Evolutionary conservation across 2,113 vertebrate genomes (phyloP), one percentile per base, ranked within the genome.

Genomic region (Peucedramus taeniatus): DNA sequence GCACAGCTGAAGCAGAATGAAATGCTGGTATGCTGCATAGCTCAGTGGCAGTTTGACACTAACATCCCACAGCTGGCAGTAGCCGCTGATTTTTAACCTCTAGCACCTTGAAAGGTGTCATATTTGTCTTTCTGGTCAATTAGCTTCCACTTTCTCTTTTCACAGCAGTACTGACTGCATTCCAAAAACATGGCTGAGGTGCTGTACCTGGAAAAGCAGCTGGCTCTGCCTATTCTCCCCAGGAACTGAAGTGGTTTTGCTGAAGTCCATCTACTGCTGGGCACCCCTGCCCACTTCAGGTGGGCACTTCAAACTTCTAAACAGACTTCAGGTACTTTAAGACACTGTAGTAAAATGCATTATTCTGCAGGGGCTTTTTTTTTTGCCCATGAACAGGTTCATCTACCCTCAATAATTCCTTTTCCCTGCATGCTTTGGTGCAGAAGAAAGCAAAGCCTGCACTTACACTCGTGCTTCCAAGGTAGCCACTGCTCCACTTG

Each of bases 1-100:
- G 76, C 71, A 45, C 87, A 93, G 56, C 84, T 84, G 83, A 95
- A 77, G 77, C 83, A 96, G 81, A 94, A 96, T 30, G 42, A 65
- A 94, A 94, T 30, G 71, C 10, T 50, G 76, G 21, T 11, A 33
- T 59, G 12, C 30, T 59, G 76, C 79, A 90, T 13, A 88, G 68
- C 35, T 95, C 84, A 71, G 74, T 2, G 3, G 17, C 20, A 78
- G 7, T 7, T 7, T 24, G 31, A 95, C 53, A 69, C 49, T 19
- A 37, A 56, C 4, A 15, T 26, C 81, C 60, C 37, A 7, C 54
- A 80, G 78, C 47, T 56, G 12, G 2, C 35, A 78, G 63, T 3
- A 76, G 20, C 42, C 86, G 71, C 83, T 70, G 72, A 47, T 66
- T 94, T 94, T 82, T 82, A 84, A 71, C 31, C 31, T 80, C 57